A percentile compares a stretch with the other conserved stretches of the same genome.
phyloP scores from a whole-genome alignment of 2,888 invertebrate genomes.

The Heliconius hortense region DNA sequence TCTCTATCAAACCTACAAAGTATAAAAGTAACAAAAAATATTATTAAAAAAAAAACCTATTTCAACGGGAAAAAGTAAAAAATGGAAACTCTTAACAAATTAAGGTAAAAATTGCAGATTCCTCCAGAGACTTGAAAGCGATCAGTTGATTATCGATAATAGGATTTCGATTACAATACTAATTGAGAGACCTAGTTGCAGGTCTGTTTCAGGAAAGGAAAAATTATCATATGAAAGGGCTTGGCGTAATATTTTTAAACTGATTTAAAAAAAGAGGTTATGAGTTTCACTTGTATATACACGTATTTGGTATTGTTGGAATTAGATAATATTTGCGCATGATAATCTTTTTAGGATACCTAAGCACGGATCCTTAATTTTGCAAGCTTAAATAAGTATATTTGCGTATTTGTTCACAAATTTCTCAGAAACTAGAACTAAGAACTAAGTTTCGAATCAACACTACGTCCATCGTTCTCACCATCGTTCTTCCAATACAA shows the following conservation, averaged over 20 bases:
- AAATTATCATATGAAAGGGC: background rate
- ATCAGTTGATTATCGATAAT: slow-evolving; percentile 30
- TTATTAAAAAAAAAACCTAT: background rate
- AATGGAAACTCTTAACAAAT: background rate
- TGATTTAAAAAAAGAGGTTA: background rate
- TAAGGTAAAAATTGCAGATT: slow-evolving; percentile 18
- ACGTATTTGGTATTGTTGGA: background rate
- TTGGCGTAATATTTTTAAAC: background rate
- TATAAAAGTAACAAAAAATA: background rate
- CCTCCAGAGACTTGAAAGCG: slow-evolving; percentile 22
- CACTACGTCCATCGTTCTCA: no score
- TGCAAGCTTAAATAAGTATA: no score
- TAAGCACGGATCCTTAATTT: no score
- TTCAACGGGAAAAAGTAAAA: background rate
- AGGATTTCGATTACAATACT: slow-evolving; percentile 30
- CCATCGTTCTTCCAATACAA: no score
- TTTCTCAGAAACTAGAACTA: no score
- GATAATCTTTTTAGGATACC: no score
- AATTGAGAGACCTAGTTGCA: slow-evolving; percentile 7
- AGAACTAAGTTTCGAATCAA: no score
- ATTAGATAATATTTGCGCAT: no score
- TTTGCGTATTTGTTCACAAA: no score
- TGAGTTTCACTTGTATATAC: background rate
- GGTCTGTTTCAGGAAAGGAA: background rate
- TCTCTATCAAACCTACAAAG: background rate